phyloP scores from a whole-genome alignment of 2,797 vertebrate genomes.

The Meda fulgida region DNA sequence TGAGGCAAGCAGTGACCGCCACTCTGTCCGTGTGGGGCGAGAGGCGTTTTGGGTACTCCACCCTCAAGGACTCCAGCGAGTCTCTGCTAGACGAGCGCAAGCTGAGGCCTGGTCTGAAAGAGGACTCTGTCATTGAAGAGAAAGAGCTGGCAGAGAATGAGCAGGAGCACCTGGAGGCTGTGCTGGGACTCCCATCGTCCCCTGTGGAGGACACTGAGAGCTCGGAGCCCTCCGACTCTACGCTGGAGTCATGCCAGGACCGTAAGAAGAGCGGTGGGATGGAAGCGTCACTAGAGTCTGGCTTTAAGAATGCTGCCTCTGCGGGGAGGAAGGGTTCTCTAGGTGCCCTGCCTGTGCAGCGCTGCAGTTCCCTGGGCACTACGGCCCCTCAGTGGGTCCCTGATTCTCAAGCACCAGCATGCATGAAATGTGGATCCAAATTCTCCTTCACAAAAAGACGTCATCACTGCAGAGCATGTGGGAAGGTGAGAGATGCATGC shows the following conservation, averaged over 20 bases:
- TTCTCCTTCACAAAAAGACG: conserved; percentile 98
- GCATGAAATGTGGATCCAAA: conserved; percentile 96
- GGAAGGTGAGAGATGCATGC: conserved; percentile 85
- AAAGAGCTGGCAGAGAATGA: conserved; percentile 94
- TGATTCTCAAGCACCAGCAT: conserved; percentile 93
- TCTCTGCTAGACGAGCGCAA: conserved; percentile 70
- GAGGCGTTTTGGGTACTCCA: conserved; percentile 67
- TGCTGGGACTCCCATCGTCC: conserved; percentile 64
- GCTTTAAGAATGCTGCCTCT: conserved; percentile 89
- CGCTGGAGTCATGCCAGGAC: conserved; percentile 50
- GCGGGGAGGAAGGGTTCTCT: conserved; percentile 72
- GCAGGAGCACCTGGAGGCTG: conserved; percentile 84
- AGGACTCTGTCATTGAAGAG: conserved; percentile 96
- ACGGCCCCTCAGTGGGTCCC: conserved; percentile 95
- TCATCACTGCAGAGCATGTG: conserved; percentile 97
- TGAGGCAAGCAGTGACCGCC: conserved; percentile 73
- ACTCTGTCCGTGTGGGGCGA: conserved; percentile 77
- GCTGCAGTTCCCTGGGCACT: conserved; percentile 85
- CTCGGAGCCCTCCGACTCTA: conserved; percentile 61
- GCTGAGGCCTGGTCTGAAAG: conserved; percentile 89
- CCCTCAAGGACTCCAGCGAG: conserved; percentile 73
- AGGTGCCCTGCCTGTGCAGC: conserved; percentile 75
- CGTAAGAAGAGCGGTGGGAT: conserved; percentile 32
- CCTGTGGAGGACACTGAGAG: conserved; percentile 70
- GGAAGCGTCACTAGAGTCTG: conserved; percentile 24